Evolutionary conservation across 2,888 invertebrate species (phyloP).

Genomic region (Euzophera pinguis): DNA sequence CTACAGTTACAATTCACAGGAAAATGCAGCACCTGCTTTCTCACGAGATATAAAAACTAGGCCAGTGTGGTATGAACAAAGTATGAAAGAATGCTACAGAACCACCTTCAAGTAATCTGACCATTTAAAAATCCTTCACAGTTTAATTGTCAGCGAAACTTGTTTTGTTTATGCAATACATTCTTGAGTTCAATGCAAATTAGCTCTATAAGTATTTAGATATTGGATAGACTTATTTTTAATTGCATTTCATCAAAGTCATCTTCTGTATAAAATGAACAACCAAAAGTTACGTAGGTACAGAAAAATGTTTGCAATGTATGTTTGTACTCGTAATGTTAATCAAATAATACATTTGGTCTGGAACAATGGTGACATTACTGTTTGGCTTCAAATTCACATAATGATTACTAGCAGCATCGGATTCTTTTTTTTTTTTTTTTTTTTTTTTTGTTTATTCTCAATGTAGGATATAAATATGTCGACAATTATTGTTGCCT

Average conservation of each 20-base stretch:
- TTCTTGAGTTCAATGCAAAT: conserved; percentile 5
- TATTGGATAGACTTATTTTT: background rate
- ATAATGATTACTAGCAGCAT: background rate
- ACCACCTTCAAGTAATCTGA: conserved; percentile 20
- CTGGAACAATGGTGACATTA: conserved; percentile 8
- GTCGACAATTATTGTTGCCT: conserved; percentile 1
- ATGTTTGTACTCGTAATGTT: too few relatives aligned
- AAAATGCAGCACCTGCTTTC: conserved; percentile 28
- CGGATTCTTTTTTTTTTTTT: background rate
- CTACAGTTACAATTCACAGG: conserved; percentile 13
- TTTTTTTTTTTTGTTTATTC: too few relatives aligned
- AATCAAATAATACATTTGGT: too few relatives aligned
- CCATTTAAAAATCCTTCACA: conserved; percentile 21
- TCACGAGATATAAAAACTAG: conserved; percentile 25
- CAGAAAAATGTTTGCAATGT: too few relatives aligned
- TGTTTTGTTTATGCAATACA: conserved; percentile 11
- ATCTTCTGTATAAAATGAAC: too few relatives aligned
- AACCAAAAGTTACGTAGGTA: too few relatives aligned
- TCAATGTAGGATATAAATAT: too few relatives aligned
- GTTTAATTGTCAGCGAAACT: conserved; percentile 19
- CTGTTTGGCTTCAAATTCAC: conserved; percentile 2
- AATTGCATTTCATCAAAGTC: background rate
- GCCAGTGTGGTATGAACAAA: conserved; percentile 28
- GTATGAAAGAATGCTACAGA: conserved; percentile 28
- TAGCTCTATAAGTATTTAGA: background rate